These are phyloP conservation scores for Drosophila parabipectinata DNA, from an alignment of 1,140 invertebrate genomes.

Conservation along the genomic window DNA sequence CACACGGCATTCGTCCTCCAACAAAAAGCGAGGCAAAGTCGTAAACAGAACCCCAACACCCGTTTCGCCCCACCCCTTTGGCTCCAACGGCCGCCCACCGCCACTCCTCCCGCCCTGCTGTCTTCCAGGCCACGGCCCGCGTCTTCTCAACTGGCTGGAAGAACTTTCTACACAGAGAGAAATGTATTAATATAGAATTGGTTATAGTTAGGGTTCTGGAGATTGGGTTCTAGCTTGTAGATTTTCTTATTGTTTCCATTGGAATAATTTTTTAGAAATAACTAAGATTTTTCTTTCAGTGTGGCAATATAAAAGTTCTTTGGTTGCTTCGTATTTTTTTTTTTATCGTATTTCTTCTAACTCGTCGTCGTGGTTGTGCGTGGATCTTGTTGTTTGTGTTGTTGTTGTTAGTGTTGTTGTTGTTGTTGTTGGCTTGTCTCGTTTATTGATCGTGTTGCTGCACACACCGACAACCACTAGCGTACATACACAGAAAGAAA, in stretches of 20 bases:
- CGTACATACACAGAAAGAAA: conserved; percentile 28
- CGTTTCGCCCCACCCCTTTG: conserved; percentile 5
- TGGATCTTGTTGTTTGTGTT: conserved; percentile 42
- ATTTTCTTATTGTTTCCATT: background rate
- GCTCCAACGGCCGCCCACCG: conserved; percentile 39
- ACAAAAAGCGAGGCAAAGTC: conserved; percentile 60
- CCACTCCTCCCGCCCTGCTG: conserved; percentile 6
- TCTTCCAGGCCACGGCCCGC: conserved; percentile 1
- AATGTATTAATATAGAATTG: background rate
- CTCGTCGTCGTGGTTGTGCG: conserved; percentile 69
- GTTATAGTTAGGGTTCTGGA: no score
- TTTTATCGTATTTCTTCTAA: conserved; percentile 80
- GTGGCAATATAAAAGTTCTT: conserved; percentile 58
- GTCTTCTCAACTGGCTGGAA: conserved; percentile 29
- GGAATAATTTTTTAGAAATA: background rate
- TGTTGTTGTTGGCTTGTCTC: conserved; percentile 68
- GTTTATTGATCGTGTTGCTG: conserved; percentile 80
- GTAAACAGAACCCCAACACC: conserved; percentile 46
- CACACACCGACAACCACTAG: conserved; percentile 58
- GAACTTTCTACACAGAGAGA: conserved; percentile 10
- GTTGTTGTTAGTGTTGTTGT: conserved; percentile 36
- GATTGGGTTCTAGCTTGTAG: no score
- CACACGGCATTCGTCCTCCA: conserved; percentile 77
- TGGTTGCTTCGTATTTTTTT: conserved; percentile 45
- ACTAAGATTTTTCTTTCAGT: background rate